phyloP scores from a whole-genome alignment of 2,888 invertebrate species.

The Parnassius smintheus region DNA sequence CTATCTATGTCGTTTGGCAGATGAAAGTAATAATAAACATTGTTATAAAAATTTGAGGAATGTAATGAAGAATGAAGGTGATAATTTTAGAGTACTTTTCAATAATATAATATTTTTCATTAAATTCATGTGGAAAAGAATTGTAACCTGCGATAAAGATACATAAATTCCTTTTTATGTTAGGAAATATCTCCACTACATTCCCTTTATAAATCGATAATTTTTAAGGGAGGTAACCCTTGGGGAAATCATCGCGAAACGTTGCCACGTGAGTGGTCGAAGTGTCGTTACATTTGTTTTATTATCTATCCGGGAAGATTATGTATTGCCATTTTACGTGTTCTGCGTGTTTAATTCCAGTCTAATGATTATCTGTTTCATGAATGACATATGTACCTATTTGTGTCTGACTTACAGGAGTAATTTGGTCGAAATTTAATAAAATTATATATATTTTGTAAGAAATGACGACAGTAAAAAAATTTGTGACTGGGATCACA shows the following conservation, averaged over 20 bases:
- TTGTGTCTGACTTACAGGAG: too few species aligned
- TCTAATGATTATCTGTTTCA: slow-evolving; percentile 1
- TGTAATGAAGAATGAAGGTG: too few species aligned
- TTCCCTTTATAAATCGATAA: slow-evolving; percentile 4
- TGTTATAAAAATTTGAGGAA: too few species aligned
- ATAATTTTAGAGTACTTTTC: too few species aligned
- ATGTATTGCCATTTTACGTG: slow-evolving; percentile 26
- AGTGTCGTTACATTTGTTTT: slow-evolving; percentile 31
- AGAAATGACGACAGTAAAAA: too few species aligned
- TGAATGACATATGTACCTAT: background rate
- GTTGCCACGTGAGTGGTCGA: slow-evolving; percentile 20
- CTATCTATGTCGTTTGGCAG: too few species aligned
- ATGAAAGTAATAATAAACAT: too few species aligned
- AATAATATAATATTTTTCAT: too few species aligned
- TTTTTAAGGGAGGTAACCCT: slow-evolving; percentile 25
- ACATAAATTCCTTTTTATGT: slow-evolving; percentile 3
- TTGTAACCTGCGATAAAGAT: slow-evolving; percentile 2
- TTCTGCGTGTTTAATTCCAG: slow-evolving; percentile 6
- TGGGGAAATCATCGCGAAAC: slow-evolving; percentile 35
- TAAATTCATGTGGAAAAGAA: background rate
- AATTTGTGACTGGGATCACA: too few species aligned
- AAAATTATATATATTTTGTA: too few species aligned
- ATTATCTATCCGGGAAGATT: slow-evolving; percentile 30
- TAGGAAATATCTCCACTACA: slow-evolving; percentile 11
- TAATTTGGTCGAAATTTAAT: too few species aligned